Evolutionary conservation across 1,140 invertebrate species (phyloP), one percentile per base, ranked within the genome.

Genomic region (Pygmarrhopalites habei): DNA sequence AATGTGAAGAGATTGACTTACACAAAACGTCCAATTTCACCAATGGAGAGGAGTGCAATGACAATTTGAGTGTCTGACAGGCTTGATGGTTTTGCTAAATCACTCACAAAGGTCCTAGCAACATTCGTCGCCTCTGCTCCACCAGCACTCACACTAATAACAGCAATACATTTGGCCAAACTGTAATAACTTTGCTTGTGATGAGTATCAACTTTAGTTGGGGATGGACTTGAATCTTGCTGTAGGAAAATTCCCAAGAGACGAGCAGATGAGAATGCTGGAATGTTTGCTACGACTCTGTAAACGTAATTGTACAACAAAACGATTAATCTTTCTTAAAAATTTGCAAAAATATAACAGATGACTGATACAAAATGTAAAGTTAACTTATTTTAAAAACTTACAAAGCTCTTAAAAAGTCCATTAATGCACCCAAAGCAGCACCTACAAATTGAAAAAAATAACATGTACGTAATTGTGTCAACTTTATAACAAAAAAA

Each of bases 11-110:
- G n/a, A n/a, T n/a, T 28, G 7, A 75, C 85, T 83, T 80, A 92
- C 88, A 94, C 85, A 72, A 94, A 87, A 70, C 91, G 81, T 4
- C 95, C 95, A 69, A 98, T 95, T 82, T 98, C 95, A 14, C 95
- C 96, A 71, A 99, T 87, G 14, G 94, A 89, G 5, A 98, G 78
- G 23, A 98, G 77, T 51, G 91, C 87, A 79, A 98, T 97, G 67
- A 97, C 87, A 66, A 90, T 86, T 66, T 94, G 85, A 1, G 88
- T 84, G 74, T 96, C 92, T 67, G 75, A 61, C 17, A 62, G 23
- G 23, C 39, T 44, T 28, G 49, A 15, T 35, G 56, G n/a, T 64
- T 80, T 82, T 71, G 89, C 83, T 17, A 95, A 83, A 74, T 97
- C 91, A 53, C 83, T 81, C 35, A 96, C 82, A 75, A 96, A 91